Evolutionary conservation across 2,797 vertebrate genomes (phyloP).

Genomic region (Channa striata): DNA sequence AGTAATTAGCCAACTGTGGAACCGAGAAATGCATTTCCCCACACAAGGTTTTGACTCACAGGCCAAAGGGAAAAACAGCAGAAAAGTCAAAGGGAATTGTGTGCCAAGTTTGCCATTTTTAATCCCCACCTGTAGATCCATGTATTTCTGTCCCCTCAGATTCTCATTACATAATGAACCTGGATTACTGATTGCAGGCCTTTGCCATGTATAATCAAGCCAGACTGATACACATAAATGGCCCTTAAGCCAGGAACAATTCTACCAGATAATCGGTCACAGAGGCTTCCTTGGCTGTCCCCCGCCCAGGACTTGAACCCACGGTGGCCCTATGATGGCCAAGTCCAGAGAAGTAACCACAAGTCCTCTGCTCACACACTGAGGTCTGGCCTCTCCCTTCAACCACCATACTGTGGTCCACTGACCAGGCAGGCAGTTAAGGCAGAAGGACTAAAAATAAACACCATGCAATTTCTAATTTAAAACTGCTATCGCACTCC

Average conservation of each 20-base stretch:
- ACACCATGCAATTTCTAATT: slow-evolving; percentile 79
- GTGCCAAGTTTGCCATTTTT: slow-evolving; percentile 27
- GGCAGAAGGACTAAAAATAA: slow-evolving; percentile 84
- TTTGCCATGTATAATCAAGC: slow-evolving; percentile 27
- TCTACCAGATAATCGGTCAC: slow-evolving; percentile 66
- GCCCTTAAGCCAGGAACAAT: slow-evolving; percentile 71
- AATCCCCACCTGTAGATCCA: slow-evolving; percentile 7
- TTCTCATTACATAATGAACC: slow-evolving; percentile 50
- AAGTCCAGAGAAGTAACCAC: slow-evolving; percentile 77
- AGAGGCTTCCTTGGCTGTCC: slow-evolving; percentile 57
- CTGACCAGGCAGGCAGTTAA: slow-evolving; percentile 80
- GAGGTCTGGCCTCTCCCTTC: slow-evolving; percentile 85
- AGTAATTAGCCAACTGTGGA: slow-evolving; percentile 73
- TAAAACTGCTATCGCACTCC: slow-evolving; percentile 73
- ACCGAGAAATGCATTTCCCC: slow-evolving; percentile 68
- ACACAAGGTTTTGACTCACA: slow-evolving; percentile 57
- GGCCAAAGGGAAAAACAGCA: slow-evolving; percentile 41
- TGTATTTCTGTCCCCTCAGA: slow-evolving; percentile 18
- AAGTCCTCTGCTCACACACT: slow-evolving; percentile 76
- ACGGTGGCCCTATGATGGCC: slow-evolving; percentile 74
- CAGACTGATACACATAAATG: slow-evolving; percentile 48
- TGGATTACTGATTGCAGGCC: slow-evolving; percentile 53
- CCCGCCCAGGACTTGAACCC: slow-evolving; percentile 80
- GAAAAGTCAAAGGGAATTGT: slow-evolving; percentile 25
- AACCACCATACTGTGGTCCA: slow-evolving; percentile 83